Evolutionary conservation across 2,797 vertebrate genomes (phyloP).

Genomic region (Sebastes vulpes): DNA sequence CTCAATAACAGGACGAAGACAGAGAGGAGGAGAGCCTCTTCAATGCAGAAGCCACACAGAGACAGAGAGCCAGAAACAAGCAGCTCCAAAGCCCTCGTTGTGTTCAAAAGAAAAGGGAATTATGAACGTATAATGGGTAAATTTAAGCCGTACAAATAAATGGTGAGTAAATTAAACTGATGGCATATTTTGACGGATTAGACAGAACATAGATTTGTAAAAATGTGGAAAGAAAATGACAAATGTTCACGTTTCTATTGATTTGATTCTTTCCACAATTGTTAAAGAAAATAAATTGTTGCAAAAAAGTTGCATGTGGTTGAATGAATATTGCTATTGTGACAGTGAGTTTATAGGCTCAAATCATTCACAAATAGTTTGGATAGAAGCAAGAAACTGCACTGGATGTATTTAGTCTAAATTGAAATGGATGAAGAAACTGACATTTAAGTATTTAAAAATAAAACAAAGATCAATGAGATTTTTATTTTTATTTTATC

Average conservation of each 20-base stretch:
- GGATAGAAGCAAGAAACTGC: neutral
- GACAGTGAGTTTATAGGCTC: neutral
- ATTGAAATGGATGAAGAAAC: neutral
- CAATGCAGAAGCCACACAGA: slow-evolving; percentile 5
- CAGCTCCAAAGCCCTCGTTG: neutral
- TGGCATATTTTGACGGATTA: neutral
- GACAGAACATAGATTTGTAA: neutral
- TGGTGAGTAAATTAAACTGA: slow-evolving; percentile 32
- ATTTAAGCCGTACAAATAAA: slow-evolving; percentile 1
- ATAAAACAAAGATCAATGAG: neutral
- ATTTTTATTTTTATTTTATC: neutral
- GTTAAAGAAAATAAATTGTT: neutral
- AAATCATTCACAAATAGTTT: neutral
- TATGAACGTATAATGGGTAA: neutral
- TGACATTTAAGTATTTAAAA: neutral
- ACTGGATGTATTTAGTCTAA: neutral
- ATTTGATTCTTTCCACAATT: neutral
- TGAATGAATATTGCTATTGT: neutral
- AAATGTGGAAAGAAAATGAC: neutral
- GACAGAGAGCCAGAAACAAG: neutral
- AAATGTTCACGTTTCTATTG: neutral
- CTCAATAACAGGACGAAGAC: slow-evolving; percentile 14
- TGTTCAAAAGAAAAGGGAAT: neutral
- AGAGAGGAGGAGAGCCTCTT: slow-evolving; percentile 8
- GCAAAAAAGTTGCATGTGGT: neutral